A percentile compares a stretch with the other conserved stretches of the same genome.
phyloP scores from a whole-genome alignment of 2,888 invertebrate species.

The Hybos culiciformis region DNA sequence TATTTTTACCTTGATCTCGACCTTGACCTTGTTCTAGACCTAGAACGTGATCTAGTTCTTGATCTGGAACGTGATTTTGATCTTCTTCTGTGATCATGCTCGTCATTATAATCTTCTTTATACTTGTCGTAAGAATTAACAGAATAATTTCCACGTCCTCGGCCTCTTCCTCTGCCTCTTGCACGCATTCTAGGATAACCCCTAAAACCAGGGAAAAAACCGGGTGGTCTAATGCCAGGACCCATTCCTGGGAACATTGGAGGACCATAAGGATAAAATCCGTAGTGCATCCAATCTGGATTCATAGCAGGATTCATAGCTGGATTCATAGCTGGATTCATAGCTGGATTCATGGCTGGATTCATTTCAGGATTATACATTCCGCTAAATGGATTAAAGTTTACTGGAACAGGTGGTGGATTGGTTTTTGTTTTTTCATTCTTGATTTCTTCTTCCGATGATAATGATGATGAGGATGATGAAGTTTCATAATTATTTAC shows the following conservation, averaged over 20 bases:
- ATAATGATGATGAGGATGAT: constrained; percentile 20
- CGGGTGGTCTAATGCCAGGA: constrained; percentile 24
- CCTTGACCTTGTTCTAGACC: constrained; percentile 19
- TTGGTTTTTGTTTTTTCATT: constrained; percentile 15
- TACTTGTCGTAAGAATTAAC: constrained; percentile 34
- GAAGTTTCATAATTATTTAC: constrained; percentile 19
- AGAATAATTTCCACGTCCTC: constrained; percentile 18
- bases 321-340: no score
- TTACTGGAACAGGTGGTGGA: constrained; percentile 22
- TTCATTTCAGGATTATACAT: constrained; percentile 24
- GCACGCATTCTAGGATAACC: constrained; percentile 27
- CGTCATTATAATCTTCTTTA: constrained; percentile 37
- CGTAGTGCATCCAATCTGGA: constrained; percentile 33
- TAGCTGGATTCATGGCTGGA: no score
- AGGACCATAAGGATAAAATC: constrained; percentile 29
- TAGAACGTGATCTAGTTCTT: constrained; percentile 15
- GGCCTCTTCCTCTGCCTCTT: constrained; percentile 36
- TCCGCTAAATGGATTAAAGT: constrained; percentile 18
- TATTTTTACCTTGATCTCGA: constrained; percentile 13
- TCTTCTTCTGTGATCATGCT: constrained; percentile 24
- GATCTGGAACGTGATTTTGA: constrained; percentile 21
- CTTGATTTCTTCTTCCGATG: no score
- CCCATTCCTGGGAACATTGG: constrained; percentile 28
- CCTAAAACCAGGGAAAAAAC: constrained; percentile 20
- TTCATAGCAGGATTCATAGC: no score